phyloP scores from a whole-genome alignment of 2,113 vertebrate species.

The Perccottus glenii region DNA sequence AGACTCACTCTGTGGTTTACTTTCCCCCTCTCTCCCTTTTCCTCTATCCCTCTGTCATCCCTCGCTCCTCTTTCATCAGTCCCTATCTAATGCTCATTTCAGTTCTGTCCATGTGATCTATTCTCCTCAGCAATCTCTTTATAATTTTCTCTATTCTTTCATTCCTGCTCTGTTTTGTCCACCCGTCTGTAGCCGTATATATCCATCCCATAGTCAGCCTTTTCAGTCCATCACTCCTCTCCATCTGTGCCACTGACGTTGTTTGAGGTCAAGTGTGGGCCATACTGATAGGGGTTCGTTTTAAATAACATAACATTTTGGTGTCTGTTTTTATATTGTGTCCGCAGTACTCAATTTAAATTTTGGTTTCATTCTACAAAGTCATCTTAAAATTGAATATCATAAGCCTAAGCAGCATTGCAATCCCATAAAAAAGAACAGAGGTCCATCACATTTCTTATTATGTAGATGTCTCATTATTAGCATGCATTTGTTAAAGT shows the following conservation, averaged over 20 bases:
- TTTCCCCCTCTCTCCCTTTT: conserved; percentile 41
- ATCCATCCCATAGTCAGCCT: conserved; percentile 12
- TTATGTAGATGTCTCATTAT: not conserved
- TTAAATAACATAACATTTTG: no score
- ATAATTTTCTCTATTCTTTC: conserved; percentile 25
- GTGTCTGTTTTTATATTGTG: no score
- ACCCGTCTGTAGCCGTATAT: conserved; percentile 16
- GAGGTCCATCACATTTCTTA: conserved; percentile 8
- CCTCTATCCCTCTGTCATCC: conserved; percentile 51
- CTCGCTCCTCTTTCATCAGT: conserved; percentile 25
- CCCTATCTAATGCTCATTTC: not conserved
- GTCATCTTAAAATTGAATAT: no score
- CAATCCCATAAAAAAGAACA: not conserved
- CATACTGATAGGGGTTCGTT: not conserved
- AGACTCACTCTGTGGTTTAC: conserved; percentile 69
- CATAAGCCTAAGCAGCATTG: no score
- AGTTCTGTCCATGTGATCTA: conserved; percentile 2
- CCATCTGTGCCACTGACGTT: conserved; percentile 35
- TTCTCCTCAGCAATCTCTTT: conserved; percentile 42
- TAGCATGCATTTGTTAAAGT: conserved; percentile 6
- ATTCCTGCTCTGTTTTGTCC: conserved; percentile 34
- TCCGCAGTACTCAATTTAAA: no score
- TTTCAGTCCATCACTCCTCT: conserved; percentile 34
- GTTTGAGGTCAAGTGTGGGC: conserved; percentile 22
- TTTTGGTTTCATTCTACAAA: no score